These are phyloP conservation scores for Gastrophryne carolinensis DNA, from an alignment of 2,797 vertebrate genomes.

Conservation along the genomic window DNA sequence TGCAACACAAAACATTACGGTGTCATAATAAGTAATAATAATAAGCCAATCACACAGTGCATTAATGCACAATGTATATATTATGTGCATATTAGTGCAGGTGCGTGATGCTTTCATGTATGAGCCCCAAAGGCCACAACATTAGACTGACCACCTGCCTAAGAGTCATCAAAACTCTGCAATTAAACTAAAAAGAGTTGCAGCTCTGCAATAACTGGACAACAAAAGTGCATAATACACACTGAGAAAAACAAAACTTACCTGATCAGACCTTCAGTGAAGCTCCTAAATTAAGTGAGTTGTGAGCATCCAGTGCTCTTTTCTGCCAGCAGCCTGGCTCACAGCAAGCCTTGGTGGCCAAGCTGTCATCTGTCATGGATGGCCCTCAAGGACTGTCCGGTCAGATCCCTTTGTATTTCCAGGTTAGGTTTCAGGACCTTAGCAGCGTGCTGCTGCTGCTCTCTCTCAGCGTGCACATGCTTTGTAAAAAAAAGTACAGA, in stretches of 20 bases:
- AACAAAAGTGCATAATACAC: neutral
- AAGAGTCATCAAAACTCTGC: no score
- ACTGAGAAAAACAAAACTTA: neutral
- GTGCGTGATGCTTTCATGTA: no score
- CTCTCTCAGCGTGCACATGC: constrained; percentile 24
- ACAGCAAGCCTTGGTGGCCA: neutral
- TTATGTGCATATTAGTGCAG: no score
- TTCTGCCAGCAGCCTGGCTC: neutral
- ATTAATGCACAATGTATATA: no score
- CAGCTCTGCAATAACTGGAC: neutral
- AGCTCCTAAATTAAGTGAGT: neutral
- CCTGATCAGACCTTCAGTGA: constrained; percentile 1
- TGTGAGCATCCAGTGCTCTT: neutral
- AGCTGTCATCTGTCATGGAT: constrained; percentile 22
- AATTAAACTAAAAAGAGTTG: no score
- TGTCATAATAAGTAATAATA: no score
- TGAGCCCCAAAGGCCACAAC: no score
- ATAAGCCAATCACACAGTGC: no score
- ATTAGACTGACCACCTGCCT: no score
- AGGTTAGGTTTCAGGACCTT: neutral
- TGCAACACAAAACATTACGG: no score
- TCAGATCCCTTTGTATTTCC: neutral
- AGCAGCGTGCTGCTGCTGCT: neutral
- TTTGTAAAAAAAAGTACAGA: constrained; percentile 28
- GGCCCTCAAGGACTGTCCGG: neutral